These are phyloP conservation scores for Acronicta leporina DNA, from an alignment of 2,888 invertebrate species.

Conservation along the genomic window DNA sequence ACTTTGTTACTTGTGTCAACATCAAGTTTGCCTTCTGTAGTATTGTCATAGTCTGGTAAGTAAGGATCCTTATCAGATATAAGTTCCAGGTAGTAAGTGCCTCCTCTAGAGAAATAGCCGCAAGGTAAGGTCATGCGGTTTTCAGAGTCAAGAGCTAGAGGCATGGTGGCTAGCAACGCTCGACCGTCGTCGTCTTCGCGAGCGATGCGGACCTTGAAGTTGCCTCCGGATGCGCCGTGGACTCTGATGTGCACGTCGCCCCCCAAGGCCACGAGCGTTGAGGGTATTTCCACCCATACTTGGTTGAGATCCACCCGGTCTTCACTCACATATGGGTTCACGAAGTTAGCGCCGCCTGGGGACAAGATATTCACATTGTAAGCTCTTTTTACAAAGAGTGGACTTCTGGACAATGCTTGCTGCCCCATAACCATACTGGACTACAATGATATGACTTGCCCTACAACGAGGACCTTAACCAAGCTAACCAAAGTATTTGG, in stretches of 20 bases:
- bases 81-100: conserved; percentile 87
- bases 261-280: conserved; percentile 93
- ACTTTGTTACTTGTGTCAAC: conserved; percentile 52
- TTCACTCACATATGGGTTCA: conserved; percentile 79
- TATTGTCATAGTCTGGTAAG: conserved; percentile 71
- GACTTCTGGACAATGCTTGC: no score
- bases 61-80: conserved; percentile 76
- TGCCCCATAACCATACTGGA: no score
- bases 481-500: no score
- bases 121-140: conserved; percentile 90
- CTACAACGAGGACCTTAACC: no score
- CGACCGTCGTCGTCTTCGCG: conserved; percentile 85
- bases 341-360: conserved; percentile 79
- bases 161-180: conserved; percentile 79
- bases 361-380: conserved; percentile 28
- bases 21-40: conserved; percentile 56
- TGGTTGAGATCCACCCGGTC: conserved; percentile 78
- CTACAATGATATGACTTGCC: no score
- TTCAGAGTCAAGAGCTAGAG: conserved; percentile 85
- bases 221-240: conserved; percentile 82
- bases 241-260: conserved; percentile 94
- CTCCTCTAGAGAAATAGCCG: conserved; percentile 93
- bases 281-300: conserved; percentile 92
- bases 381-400: neutral
- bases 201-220: conserved; percentile 81